A percentile compares a stretch with the other conserved stretches of the same genome.
Conservation (phyloP, 2,113 vertebrate species). For the Austrofundulus limnaeus region DNA sequence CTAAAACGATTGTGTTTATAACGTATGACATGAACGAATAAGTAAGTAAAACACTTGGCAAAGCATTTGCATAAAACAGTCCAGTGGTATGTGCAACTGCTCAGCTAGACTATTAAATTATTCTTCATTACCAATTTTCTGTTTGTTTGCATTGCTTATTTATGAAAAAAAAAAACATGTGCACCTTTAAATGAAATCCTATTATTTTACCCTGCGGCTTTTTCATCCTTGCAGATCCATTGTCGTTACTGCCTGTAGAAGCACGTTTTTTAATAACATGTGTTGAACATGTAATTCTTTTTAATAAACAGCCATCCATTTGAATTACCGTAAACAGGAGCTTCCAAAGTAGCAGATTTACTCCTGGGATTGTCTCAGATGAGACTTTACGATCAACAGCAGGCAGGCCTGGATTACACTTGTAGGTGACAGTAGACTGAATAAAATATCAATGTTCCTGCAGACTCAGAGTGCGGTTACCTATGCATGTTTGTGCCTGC, state of each 20-base stretch:
- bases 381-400: slow-evolving; percentile 54
- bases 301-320: slow-evolving; percentile 56
- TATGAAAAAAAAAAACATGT: neutral
- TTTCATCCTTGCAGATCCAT: slow-evolving; percentile 29
- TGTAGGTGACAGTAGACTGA: slow-evolving; percentile 68
- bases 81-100: slow-evolving; percentile 5
- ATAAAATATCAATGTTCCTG: slow-evolving; percentile 65
- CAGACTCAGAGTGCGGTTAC: slow-evolving; percentile 32
- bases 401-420: slow-evolving; percentile 75
- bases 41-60: neutral
- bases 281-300: slow-evolving; percentile 34
- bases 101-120: slow-evolving; percentile 7
- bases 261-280: slow-evolving; percentile 30
- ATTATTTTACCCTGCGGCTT: slow-evolving; percentile 36
- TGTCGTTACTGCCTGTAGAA: slow-evolving; percentile 36
- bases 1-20: slow-evolving; percentile 10
- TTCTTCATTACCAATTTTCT: slow-evolving; percentile 20
- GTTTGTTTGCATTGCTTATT: neutral
- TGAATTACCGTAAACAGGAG: slow-evolving; percentile 56
- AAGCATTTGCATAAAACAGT: slow-evolving; percentile 21
- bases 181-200: slow-evolving; percentile 25
- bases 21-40: neutral
- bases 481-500: slow-evolving; percentile 20
- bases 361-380: slow-evolving; percentile 43
- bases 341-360: slow-evolving; percentile 30